Conservation (phyloP, 2,797 vertebrate species). For the Mionectes olivaceus region DNA sequence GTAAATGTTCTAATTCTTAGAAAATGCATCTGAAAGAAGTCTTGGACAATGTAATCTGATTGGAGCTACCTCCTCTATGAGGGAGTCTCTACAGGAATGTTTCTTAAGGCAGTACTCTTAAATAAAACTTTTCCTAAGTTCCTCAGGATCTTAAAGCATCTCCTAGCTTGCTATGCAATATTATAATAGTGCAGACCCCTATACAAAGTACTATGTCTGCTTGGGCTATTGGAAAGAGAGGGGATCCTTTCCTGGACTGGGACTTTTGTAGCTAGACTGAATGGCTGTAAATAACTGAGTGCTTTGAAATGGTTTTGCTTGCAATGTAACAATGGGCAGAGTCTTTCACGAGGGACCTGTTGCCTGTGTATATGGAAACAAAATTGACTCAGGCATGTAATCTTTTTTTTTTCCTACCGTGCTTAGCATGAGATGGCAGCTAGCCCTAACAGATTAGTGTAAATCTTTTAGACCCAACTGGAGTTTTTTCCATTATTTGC, state of each 20-base stretch:
- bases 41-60: background rate
- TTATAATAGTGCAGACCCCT: background rate
- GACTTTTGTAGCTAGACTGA: background rate
- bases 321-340: background rate
- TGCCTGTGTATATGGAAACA: background rate
- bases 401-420: background rate
- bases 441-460: background rate
- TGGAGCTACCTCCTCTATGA: background rate
- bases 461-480: background rate
- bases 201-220: background rate
- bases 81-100: background rate
- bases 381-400: background rate
- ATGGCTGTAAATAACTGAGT: background rate
- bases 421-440: background rate
- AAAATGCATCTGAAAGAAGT: background rate
- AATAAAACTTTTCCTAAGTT: background rate
- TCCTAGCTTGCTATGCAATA: background rate
- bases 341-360: background rate
- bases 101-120: background rate
- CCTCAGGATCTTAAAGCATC: background rate
- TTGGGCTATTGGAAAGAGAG: background rate
- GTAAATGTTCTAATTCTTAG: background rate
- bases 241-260: background rate
- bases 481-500: slow-evolving; percentile 43
- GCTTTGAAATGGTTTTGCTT: background rate